Percentiles rank a stretch among this genome's conserved stretches.
phyloP scores from a whole-genome alignment of 2,113 vertebrate genomes.

The Sula dactylatra region DNA sequence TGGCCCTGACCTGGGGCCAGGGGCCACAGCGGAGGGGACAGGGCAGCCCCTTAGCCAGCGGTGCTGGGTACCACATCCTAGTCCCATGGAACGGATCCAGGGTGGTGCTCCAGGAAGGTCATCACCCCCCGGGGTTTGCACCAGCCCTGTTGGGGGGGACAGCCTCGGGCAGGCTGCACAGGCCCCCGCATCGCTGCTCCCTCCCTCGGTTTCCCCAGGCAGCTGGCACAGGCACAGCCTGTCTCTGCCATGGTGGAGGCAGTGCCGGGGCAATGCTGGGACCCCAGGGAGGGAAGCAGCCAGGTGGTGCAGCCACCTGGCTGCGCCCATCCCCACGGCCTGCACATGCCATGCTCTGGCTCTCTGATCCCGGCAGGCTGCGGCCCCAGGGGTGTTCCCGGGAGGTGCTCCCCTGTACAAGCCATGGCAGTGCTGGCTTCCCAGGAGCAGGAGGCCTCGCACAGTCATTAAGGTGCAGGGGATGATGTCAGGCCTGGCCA shows the following conservation, averaged over 20 bases:
- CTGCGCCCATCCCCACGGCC: neutral
- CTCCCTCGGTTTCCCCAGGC: neutral
- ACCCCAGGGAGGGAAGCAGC: neutral
- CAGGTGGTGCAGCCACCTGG: rapidly evolving
- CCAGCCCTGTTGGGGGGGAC: rapidly evolving
- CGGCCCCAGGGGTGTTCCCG: neutral
- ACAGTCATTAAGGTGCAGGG: neutral
- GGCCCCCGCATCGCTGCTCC: neutral
- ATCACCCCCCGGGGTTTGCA: rapidly evolving
- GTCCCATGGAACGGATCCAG: rapidly evolving
- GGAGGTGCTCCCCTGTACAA: neutral
- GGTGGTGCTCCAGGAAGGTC: rapidly evolving
- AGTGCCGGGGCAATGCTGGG: rapidly evolving
- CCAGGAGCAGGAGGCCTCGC: neutral
- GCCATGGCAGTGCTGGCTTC: neutral
- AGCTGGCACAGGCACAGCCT: neutral
- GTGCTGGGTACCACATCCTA: neutral
- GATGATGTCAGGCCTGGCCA: slow-evolving; percentile 11
- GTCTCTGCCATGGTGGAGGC: neutral
- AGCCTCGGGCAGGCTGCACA: neutral
- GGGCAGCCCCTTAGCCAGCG: rapidly evolving
- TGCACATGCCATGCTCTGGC: rapidly evolving
- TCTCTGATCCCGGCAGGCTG: neutral
- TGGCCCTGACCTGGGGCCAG: neutral
- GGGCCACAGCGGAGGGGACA: rapidly evolving